A percentile compares a stretch with the other conserved stretches of the same genome.
phyloP scores from a whole-genome alignment of 2,797 vertebrate species.

The Oophaga sylvatica region DNA sequence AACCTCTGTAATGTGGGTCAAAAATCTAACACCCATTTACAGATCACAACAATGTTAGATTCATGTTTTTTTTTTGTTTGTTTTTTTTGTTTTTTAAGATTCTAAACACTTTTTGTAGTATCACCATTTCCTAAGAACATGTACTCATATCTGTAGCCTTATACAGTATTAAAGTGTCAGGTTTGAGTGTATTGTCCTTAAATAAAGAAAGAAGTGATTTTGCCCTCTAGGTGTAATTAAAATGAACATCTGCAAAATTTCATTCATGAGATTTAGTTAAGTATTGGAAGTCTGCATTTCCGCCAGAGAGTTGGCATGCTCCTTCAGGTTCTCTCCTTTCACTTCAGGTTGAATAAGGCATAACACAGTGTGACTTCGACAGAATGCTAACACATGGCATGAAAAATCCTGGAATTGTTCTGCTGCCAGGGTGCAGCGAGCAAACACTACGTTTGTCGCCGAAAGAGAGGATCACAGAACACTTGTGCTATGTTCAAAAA shows the following conservation, averaged over 20 bases:
- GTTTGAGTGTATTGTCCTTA: no score
- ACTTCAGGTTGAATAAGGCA: conserved; percentile 25
- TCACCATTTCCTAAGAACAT: no score
- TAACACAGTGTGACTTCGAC: conserved; percentile 27
- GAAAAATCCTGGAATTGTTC: conserved; percentile 6
- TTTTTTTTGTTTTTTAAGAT: no score
- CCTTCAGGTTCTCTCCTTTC: neutral
- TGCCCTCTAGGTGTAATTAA: neutral
- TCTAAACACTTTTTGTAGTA: no score
- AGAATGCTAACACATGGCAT: neutral
- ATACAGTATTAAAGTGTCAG: no score
- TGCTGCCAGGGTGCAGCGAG: conserved; percentile 17
- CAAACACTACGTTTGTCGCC: neutral
- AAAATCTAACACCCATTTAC: no score
- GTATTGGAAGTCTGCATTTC: conserved; percentile 5
- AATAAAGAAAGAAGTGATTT: neutral
- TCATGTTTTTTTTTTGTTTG: no score
- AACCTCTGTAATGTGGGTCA: no score
- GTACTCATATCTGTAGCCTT: no score
- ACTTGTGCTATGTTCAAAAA: neutral
- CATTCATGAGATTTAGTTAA: neutral
- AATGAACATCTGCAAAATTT: neutral
- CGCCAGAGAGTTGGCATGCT: conserved; percentile 19
- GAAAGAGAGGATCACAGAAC: neutral
- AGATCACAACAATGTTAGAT: no score